Percentiles rank a stretch among this genome's conserved stretches.
Conservation (phyloP, 2,113 vertebrate species). For the Triplophysa dalaica region DNA sequence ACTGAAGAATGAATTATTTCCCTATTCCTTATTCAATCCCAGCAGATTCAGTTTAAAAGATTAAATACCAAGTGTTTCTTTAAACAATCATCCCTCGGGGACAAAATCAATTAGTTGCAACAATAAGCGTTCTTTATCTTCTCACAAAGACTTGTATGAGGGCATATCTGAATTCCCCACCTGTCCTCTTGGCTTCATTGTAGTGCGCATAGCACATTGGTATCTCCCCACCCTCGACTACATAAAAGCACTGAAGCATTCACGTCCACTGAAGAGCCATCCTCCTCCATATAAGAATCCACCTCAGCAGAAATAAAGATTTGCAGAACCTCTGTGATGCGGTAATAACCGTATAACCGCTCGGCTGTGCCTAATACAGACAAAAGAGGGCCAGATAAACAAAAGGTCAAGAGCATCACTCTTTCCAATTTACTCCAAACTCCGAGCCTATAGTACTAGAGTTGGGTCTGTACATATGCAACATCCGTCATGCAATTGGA, state of each 20-base stretch:
- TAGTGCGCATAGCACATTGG: conserved; percentile 24
- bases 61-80: not conserved
- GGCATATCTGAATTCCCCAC: conserved; percentile 59
- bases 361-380: conserved; percentile 59
- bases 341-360: conserved; percentile 56
- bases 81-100: conserved; percentile 20
- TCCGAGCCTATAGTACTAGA: not conserved
- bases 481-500: not conserved
- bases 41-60: not conserved
- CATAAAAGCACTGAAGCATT: conserved; percentile 64
- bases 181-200: conserved; percentile 50
- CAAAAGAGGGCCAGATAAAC: conserved; percentile 41
- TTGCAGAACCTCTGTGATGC: conserved; percentile 37
- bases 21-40: not conserved
- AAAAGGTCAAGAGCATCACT: conserved; percentile 35
- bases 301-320: conserved; percentile 56
- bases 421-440: conserved; percentile 32
- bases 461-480: not conserved
- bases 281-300: conserved; percentile 48
- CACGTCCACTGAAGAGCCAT: not conserved
- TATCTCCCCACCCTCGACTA: conserved; percentile 59
- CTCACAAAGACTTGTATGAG: conserved; percentile 47
- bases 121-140: conserved; percentile 48
- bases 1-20: not conserved
- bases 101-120: conserved; percentile 51